A percentile compares a stretch with the other conserved stretches of the same genome.
phyloP scores from a whole-genome alignment of 1,140 invertebrate genomes.

The Venturia canescens region DNA sequence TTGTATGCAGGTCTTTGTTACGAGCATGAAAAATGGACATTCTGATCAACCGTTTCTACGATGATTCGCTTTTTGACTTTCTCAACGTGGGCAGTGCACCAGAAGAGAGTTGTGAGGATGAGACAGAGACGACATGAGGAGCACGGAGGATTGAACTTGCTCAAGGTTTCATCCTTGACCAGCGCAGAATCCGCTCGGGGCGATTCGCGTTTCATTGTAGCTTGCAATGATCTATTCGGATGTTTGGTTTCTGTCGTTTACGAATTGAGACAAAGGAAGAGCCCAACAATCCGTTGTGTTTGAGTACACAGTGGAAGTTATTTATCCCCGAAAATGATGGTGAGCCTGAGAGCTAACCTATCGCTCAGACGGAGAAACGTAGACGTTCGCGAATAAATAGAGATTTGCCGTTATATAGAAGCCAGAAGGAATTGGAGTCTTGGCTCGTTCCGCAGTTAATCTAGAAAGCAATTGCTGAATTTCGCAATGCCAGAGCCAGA shows the following conservation, averaged over 20 bases:
- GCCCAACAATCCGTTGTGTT: conserved; percentile 18
- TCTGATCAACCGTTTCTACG: neutral
- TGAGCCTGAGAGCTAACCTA: neutral
- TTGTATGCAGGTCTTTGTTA: too few species aligned
- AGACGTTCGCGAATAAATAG: neutral
- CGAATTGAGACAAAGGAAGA: conserved; percentile 9
- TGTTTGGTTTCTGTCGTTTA: conserved; percentile 50
- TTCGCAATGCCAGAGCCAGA: conserved; percentile 56
- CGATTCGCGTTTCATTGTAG: conserved; percentile 10
- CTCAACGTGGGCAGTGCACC: neutral
- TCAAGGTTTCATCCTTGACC: conserved; percentile 60
- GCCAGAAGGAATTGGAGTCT: conserved; percentile 59
- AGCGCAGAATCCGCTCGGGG: conserved; percentile 56
- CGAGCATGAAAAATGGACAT: too few species aligned
- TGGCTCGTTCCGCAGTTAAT: conserved; percentile 60
- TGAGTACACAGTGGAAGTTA: neutral
- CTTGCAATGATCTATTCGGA: conserved; percentile 64
- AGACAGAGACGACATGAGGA: neutral
- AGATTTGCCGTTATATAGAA: too few species aligned
- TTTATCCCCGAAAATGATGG: neutral
- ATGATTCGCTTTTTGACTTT: neutral
- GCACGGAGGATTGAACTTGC: neutral
- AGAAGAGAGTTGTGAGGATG: neutral
- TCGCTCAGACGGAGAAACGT: neutral
- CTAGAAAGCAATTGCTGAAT: conserved; percentile 70